phyloP scores from a whole-genome alignment of 2,113 vertebrate species.

The Connochaetes taurinus region DNA sequence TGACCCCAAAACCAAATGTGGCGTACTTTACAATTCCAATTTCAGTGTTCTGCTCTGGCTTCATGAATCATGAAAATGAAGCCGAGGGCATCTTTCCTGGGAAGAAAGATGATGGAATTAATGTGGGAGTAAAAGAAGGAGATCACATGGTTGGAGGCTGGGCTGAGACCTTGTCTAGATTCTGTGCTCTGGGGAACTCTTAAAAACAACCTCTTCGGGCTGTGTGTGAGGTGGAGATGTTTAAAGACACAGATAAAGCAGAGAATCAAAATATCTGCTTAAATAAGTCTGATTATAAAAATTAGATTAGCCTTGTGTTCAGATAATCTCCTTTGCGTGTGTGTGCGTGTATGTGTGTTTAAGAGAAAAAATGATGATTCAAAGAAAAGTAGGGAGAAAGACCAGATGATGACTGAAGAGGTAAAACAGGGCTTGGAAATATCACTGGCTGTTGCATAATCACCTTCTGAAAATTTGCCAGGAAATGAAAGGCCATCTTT shows the following conservation, averaged over 20 bases:
- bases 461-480: constrained; percentile 21
- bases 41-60: background rate
- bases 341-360: background rate
- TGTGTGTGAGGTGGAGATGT: background rate
- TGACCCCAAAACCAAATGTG: background rate
- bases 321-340: background rate
- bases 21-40: background rate
- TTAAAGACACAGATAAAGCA: background rate
- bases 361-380: background rate
- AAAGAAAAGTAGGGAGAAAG: background rate
- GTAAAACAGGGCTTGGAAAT: background rate
- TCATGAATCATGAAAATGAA: background rate
- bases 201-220: background rate
- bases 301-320: background rate
- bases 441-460: constrained; percentile 1
- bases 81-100: background rate
- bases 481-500: background rate
- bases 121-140: background rate
- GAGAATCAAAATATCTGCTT: background rate
- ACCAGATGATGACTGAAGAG: background rate
- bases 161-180: background rate
- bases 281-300: background rate
- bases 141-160: background rate
- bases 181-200: background rate
- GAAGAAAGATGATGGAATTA: background rate